These are phyloP conservation scores for Drosophila neoperkinsi DNA, from an alignment of 2,888 invertebrate genomes.

Conservation along the genomic window DNA sequence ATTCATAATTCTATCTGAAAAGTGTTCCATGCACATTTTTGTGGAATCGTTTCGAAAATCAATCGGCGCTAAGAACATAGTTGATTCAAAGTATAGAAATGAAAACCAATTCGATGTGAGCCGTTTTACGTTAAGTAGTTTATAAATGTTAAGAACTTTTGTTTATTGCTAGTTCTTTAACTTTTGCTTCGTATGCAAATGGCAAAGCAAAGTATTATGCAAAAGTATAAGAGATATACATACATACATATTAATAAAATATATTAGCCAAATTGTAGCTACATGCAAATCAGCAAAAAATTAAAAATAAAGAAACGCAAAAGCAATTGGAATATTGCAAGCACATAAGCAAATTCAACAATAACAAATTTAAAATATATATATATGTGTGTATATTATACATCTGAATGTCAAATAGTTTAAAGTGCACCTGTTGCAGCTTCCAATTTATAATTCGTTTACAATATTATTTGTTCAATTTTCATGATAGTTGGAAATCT, in stretches of 20 bases:
- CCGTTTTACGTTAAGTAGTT: conserved; percentile 67
- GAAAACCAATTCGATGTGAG: conserved; percentile 63
- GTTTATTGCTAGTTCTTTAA: conserved; percentile 67
- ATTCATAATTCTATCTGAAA: conserved; percentile 5
- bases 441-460: conserved; percentile 39
- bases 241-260: conserved; percentile 51
- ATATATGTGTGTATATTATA: conserved; percentile 25
- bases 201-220: conserved; percentile 74
- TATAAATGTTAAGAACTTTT: conserved; percentile 57
- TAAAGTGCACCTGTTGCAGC: conserved; percentile 36
- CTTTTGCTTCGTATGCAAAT: conserved; percentile 53
- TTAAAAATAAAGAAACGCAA: conserved; percentile 8
- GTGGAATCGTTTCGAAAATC: neutral
- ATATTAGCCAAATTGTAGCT: conserved; percentile 60
- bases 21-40: neutral
- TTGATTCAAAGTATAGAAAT: conserved; percentile 1
- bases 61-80: neutral
- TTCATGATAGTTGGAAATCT: conserved; percentile 1
- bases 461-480: conserved; percentile 17
- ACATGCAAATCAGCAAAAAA: conserved; percentile 7
- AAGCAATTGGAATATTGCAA: conserved; percentile 46
- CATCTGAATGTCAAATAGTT: conserved; percentile 54
- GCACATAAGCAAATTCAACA: conserved; percentile 51
- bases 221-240: conserved; percentile 62
- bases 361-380: conserved; percentile 5